A percentile compares a stretch with the other conserved stretches of the same genome.
phyloP scores from a whole-genome alignment of 2,888 invertebrate species.

The Heliconius ismenius region DNA sequence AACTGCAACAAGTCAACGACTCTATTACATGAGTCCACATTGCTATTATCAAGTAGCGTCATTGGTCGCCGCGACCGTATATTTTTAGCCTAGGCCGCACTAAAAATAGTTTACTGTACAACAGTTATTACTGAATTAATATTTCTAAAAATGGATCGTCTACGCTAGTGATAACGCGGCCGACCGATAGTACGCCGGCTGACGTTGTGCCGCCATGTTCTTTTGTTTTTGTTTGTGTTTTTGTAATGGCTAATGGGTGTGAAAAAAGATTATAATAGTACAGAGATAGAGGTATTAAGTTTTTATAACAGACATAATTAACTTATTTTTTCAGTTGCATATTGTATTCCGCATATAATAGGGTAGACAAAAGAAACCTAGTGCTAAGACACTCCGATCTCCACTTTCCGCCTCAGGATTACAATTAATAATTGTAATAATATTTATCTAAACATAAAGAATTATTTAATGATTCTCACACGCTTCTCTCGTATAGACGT shows the following conservation, averaged over 20 bases:
- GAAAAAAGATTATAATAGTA: neutral
- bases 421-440: neutral
- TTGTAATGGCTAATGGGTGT: neutral
- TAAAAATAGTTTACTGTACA: conserved; percentile 75
- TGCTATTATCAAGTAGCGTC: conserved; percentile 78
- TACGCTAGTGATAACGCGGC: conserved; percentile 74
- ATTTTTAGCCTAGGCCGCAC: conserved; percentile 81
- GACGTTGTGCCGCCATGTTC: conserved; percentile 66
- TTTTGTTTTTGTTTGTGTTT: conserved; percentile 61
- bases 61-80: conserved; percentile 65
- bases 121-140: conserved; percentile 81
- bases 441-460: neutral
- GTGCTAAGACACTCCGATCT: too few relatives aligned
- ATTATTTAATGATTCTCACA: neutral
- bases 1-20: conserved; percentile 77
- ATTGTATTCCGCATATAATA: too few relatives aligned
- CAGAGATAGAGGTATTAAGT: too few relatives aligned
- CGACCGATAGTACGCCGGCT: conserved; percentile 69
- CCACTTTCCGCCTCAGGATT: too few relatives aligned
- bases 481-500: neutral
- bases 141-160: conserved; percentile 82
- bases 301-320: neutral
- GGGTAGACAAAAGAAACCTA: too few relatives aligned
- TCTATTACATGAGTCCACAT: conserved; percentile 69
- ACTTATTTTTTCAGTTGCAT: too few relatives aligned